Conservation (phyloP, 2,797 vertebrate genomes). For the Sebastes vulpes region DNA sequence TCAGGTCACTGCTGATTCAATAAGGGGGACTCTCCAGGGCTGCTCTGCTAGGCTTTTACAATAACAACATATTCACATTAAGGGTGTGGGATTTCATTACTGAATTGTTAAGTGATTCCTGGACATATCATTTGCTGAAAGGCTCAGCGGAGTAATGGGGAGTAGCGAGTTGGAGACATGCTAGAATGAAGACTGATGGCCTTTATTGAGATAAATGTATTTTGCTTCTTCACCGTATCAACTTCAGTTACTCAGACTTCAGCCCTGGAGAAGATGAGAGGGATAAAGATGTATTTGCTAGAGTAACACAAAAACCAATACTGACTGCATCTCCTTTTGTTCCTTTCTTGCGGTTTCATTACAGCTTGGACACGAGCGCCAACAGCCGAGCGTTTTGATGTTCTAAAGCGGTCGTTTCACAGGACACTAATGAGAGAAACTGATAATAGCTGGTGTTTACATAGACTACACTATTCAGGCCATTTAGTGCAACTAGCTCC, state of each 20-base stretch:
- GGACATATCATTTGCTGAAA: conserved; percentile 37
- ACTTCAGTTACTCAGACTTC: conserved; percentile 12
- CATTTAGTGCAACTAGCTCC: conserved; percentile 49
- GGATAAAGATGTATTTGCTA: conserved; percentile 7
- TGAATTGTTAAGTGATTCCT: conserved; percentile 64
- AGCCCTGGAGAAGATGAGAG: conserved; percentile 23
- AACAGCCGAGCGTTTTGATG: conserved; percentile 9
- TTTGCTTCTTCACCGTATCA: conserved; percentile 23
- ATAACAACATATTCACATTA: conserved; percentile 64
- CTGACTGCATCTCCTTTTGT: neutral
- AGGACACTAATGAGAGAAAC: conserved; percentile 50
- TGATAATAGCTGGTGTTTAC: conserved; percentile 55
- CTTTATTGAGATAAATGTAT: conserved; percentile 55
- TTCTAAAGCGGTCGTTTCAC: conserved; percentile 22
- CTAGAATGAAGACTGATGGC: conserved; percentile 54
- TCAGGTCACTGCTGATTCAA: conserved; percentile 72
- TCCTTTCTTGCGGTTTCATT: conserved; percentile 2
- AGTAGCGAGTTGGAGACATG: conserved; percentile 28
- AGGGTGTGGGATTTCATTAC: conserved; percentile 68
- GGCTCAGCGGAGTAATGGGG: neutral
- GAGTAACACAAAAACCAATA: neutral
- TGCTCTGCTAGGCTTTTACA: conserved; percentile 59
- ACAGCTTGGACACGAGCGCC: neutral
- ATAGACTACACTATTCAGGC: conserved; percentile 29
- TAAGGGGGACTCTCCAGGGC: conserved; percentile 43